Evolutionary conservation across 2,113 vertebrate genomes (phyloP), one percentile per base, ranked within the genome.

Genomic region (Aegithalos caudatus): DNA sequence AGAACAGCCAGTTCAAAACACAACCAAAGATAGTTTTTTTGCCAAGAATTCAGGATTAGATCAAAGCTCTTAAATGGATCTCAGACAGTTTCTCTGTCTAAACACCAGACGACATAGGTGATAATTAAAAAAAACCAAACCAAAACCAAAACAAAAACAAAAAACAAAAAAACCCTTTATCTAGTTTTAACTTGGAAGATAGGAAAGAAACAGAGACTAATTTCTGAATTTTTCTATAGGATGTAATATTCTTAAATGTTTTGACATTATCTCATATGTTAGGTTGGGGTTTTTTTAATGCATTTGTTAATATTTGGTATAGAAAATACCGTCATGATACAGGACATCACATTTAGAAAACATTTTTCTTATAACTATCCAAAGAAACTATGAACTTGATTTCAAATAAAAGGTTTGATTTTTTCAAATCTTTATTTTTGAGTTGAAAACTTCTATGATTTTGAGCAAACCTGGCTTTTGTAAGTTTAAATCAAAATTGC

Each of bases 1-100:
- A 28, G 21, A 48, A 2, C 5, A 80, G 23, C 3, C 37, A 33
- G 11, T 86, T 71, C 42, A 92, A 79, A 86, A 65, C 12, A 18
- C 12, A 74, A 38, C 10, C 16, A 10, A 51, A 64, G 4, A 23
- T 1, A 0, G n/a, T n/a, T 27, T 48, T 81, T 64, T 50, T 3
- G 11, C 8, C 12, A 85, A 27, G 12, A 40, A 51, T 37, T 51
- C 27, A 48, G 1, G 1, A 57, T 74, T 24, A 62, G 8, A 44
- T 71, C 15, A 74, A 62, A 86, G 28, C 5, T 82, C 14, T 53
- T 73, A 29, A 73, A 57, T 22, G 16, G 4, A 3, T 79, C 19
- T 61, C 38, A 65, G 78, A 56, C 12, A 45, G 16, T 21, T 10
- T 45, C 20, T 45, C 44, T 45, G 21, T 38, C 15, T 38, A 61